phyloP scores from a whole-genome alignment of 2,797 vertebrate species.

The Chrosomus eos region DNA sequence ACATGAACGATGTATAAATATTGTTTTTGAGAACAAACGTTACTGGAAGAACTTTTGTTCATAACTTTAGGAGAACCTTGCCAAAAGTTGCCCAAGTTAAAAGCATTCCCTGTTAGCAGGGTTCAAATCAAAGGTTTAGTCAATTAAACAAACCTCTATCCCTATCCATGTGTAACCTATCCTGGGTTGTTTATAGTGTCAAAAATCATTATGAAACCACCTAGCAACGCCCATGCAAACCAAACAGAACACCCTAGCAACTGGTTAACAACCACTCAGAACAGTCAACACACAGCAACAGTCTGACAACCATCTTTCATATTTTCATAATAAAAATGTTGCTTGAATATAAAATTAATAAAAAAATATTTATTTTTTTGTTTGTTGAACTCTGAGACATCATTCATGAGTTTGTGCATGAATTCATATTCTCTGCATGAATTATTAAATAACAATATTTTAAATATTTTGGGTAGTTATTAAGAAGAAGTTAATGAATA shows the following conservation, averaged over 20 bases:
- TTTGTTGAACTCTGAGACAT: conserved; percentile 39
- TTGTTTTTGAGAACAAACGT: neutral
- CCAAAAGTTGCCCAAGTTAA: neutral
- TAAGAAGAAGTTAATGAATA: conserved; percentile 38
- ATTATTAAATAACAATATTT: conserved; percentile 49
- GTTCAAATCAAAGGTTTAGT: neutral
- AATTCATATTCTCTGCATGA: conserved; percentile 38
- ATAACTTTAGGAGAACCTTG: neutral
- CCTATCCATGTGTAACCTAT: neutral
- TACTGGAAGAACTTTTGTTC: neutral
- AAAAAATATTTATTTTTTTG: neutral
- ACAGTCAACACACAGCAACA: neutral
- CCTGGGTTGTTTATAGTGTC: neutral
- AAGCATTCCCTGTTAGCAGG: neutral
- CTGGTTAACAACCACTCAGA: neutral
- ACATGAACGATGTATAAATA: neutral
- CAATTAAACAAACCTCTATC: neutral
- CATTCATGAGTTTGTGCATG: conserved; percentile 28
- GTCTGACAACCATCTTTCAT: neutral
- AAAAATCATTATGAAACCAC: neutral
- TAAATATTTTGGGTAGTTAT: conserved; percentile 41
- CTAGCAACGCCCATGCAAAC: neutral
- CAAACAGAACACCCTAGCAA: neutral
- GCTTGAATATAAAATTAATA: neutral
- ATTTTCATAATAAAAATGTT: neutral